Percentiles rank a stretch among this genome's conserved stretches.
Conservation (phyloP, 2,888 invertebrate genomes). For the Heterodera filipjevi region DNA sequence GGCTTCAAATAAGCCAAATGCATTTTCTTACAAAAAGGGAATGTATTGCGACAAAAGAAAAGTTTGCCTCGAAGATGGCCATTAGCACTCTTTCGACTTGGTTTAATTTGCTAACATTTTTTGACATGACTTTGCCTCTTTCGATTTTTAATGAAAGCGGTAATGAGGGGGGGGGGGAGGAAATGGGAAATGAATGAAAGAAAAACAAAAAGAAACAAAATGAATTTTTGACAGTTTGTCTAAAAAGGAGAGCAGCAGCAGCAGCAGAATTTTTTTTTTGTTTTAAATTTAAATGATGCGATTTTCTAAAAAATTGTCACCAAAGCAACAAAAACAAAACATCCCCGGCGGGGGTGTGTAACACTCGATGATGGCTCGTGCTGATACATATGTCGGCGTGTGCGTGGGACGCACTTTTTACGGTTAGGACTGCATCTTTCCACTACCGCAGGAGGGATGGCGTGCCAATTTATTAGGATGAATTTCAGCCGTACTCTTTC, state of each 20-base stretch:
- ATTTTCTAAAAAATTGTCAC: neutral
- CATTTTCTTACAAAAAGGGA: no score
- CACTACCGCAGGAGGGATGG: neutral
- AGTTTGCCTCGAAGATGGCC: no score
- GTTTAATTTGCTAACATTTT: no score
- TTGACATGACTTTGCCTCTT: no score
- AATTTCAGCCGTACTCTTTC: conserved; percentile 4
- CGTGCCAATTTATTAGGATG: neutral
- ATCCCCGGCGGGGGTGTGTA: neutral
- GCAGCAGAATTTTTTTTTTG: neutral
- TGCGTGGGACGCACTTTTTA: neutral
- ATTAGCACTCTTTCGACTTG: neutral
- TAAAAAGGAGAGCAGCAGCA: no score
- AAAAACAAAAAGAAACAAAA: no score
- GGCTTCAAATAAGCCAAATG: no score
- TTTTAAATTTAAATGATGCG: neutral
- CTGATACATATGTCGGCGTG: neutral
- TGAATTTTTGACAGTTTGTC: no score
- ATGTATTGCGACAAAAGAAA: no score
- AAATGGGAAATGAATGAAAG: no score
- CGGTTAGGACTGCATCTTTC: neutral
- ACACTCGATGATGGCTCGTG: neutral
- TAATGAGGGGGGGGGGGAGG: no score
- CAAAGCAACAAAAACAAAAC: neutral
- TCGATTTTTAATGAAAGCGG: no score